These are phyloP conservation scores for Lutjanus argentimaculatus DNA, from an alignment of 2,797 vertebrate genomes.

Conservation along the genomic window DNA sequence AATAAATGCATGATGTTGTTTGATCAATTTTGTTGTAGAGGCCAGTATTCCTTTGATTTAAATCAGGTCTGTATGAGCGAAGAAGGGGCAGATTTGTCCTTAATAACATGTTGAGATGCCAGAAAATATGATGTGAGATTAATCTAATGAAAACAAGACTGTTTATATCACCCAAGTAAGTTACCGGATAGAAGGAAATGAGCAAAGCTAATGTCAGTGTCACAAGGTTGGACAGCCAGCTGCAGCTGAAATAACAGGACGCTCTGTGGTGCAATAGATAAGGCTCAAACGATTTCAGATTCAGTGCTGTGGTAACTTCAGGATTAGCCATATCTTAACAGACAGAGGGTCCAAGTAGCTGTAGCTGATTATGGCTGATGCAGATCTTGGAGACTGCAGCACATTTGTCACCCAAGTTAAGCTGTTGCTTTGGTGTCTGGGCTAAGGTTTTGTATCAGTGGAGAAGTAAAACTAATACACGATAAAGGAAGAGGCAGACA, in stretches of 20 bases:
- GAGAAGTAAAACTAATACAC: background rate
- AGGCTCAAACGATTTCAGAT: constrained; percentile 45
- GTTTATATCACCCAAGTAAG: constrained; percentile 3
- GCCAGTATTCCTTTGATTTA: background rate
- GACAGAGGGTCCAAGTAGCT: constrained; percentile 14
- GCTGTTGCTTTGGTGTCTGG: constrained; percentile 40
- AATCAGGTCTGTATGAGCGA: background rate
- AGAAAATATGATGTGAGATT: background rate
- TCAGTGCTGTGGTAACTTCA: constrained; percentile 30
- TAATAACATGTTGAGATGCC: background rate
- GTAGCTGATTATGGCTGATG: constrained; percentile 21
- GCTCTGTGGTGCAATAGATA: constrained; percentile 39
- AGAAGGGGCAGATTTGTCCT: background rate
- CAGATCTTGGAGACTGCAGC: constrained; percentile 33
- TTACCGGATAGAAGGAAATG: background rate
- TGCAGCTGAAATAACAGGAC: constrained; percentile 45
- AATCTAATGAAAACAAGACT: background rate
- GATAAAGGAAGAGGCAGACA: constrained; percentile 14
- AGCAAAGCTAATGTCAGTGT: constrained; percentile 17
- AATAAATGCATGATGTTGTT: background rate
- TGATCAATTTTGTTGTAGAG: background rate
- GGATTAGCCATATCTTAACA: constrained; percentile 41
- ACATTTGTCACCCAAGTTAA: constrained; percentile 24
- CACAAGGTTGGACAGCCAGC: constrained; percentile 18
- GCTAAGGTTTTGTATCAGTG: background rate